Evolutionary conservation across 2,888 invertebrate genomes (phyloP), one percentile per base, ranked within the genome.

Genomic region (Aphrophora alni): DNA sequence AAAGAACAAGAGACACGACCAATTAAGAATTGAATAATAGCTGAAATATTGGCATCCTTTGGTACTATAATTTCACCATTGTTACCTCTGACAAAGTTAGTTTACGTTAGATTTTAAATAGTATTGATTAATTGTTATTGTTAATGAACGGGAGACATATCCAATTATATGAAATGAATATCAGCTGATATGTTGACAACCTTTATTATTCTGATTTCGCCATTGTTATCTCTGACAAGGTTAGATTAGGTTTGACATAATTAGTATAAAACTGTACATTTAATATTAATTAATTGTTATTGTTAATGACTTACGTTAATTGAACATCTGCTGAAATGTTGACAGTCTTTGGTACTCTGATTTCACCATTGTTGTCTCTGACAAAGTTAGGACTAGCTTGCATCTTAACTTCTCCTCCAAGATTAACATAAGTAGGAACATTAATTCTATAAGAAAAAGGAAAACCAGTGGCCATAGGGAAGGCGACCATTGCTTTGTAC

Each of bases 401-500:
- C 70, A 88, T 90, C 80, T 90, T 89, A 1, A 90, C 86, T 79
- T 90, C 89, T 81, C 90, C 90, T 82, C 90, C 88, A 14, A 91
- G 84, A 84, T 90, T 90, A 27, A 92, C 83, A 25, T 92, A 87
- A 14, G 90, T 89, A 12, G 93, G 93, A 78, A 89, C 89, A 79
- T 91, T 91, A 85, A 92, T 90, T 78, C 91, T 91, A 88, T 89
- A 93, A 81, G 92, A 88, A 87, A 93, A 93, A 14, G 94, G 94
- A 84, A 94, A 89, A 87, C 95, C 95, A 84, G 91, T 91, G 80
- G 92, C 92, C n/a, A 93, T 90, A 2, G 95, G 94, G 90, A 94
- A 92, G 88, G 92, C 92, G 21, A 94, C 87, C 14, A 90, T 90
- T 8, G 92, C 88, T 83, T 93, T 91, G 74, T 90, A 89, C 75